Conservation (phyloP, 2,888 invertebrate species). For the Nephrotoma guestfalica region DNA sequence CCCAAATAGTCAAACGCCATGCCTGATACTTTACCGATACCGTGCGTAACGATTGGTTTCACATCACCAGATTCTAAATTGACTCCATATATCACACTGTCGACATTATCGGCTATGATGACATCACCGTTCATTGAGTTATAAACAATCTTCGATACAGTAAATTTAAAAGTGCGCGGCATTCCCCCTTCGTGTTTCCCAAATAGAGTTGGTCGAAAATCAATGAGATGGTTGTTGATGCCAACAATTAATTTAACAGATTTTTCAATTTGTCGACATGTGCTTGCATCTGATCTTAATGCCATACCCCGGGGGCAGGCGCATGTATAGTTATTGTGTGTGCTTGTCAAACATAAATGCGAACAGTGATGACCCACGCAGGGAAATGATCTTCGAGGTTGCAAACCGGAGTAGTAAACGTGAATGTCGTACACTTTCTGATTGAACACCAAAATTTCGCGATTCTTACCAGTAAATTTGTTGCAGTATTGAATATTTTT, state of each 20-base stretch:
- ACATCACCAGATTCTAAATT: slow-evolving; percentile 21
- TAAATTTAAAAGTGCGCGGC: slow-evolving; percentile 33
- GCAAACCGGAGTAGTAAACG: slow-evolving; percentile 56
- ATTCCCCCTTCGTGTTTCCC: slow-evolving; percentile 45
- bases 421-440: slow-evolving; percentile 42
- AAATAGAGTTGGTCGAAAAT: slow-evolving; percentile 48
- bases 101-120: slow-evolving; percentile 36
- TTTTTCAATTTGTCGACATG: slow-evolving; percentile 35
- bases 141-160: slow-evolving; percentile 52
- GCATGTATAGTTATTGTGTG: slow-evolving; percentile 42
- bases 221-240: slow-evolving; percentile 39
- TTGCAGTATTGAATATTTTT: slow-evolving; percentile 59
- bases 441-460: slow-evolving; percentile 38
- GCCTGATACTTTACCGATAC: slow-evolving; percentile 37
- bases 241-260: slow-evolving; percentile 33
- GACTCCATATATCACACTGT: slow-evolving; percentile 33
- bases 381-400: slow-evolving; percentile 40
- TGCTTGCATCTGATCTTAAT: slow-evolving; percentile 37
- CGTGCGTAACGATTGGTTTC: slow-evolving; percentile 26
- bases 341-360: slow-evolving; percentile 61
- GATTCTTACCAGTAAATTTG: slow-evolving; percentile 58
- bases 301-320: slow-evolving; percentile 62
- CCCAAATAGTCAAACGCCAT: slow-evolving; percentile 51
- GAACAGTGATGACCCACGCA: slow-evolving; percentile 51
- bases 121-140: slow-evolving; percentile 39